Evolutionary conservation across 2,113 vertebrate genomes (phyloP).

Genomic region (Parotia lawesii): DNA sequence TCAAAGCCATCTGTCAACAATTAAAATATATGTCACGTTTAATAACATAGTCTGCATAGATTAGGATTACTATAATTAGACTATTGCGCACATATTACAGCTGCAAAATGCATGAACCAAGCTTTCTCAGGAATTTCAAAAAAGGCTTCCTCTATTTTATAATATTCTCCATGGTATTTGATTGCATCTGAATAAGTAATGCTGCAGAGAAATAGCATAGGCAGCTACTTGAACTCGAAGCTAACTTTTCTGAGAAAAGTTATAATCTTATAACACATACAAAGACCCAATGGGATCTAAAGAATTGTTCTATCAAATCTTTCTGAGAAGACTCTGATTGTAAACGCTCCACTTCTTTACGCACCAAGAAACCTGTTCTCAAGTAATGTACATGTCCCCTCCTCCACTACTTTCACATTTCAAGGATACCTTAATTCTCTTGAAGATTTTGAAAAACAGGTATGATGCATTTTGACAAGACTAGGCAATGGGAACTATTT

Average conservation of each 20-base stretch:
- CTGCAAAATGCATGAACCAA: conserved; percentile 30
- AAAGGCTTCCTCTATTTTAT: conserved; percentile 1
- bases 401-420: neutral
- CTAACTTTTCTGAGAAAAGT: neutral
- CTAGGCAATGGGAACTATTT: neutral
- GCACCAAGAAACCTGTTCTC: neutral
- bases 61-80: conserved; percentile 64
- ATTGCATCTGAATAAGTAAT: conserved; percentile 65
- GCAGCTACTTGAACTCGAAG: conserved; percentile 19
- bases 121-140: conserved; percentile 28
- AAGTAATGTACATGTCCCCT: neutral
- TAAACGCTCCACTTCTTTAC: neutral
- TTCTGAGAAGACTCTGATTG: conserved; percentile 7
- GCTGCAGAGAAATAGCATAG: neutral
- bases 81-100: conserved; percentile 10
- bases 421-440: conserved; percentile 1
- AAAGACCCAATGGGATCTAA: neutral
- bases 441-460: neutral
- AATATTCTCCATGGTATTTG: conserved; percentile 40
- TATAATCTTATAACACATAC: neutral
- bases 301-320: neutral
- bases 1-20: conserved; percentile 61
- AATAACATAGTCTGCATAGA: conserved; percentile 42
- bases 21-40: conserved; percentile 51
- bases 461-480: conserved; percentile 1